Base-by-base conservation (phyloP, 2,888 invertebrate species). In the Nomada hirtipes region DNA sequence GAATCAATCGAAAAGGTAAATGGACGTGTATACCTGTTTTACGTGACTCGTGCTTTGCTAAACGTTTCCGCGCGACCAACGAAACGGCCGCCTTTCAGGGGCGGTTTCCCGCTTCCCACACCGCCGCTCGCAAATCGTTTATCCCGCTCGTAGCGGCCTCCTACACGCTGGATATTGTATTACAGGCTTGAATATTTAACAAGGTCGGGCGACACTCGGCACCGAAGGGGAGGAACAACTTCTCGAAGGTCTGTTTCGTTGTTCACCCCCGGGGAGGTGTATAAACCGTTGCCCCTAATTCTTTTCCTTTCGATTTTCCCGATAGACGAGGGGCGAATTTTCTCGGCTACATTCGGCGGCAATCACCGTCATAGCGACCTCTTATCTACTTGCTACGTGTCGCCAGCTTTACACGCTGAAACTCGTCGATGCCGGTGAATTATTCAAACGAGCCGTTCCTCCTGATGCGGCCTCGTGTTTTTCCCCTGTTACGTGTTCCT, bases 161-260 rank as follows among this genome's bases (percentile, higher is more conserved):
- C 88, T 86, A 89, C 89, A 86, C 83, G 88, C 47, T 77, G 92
- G 91, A 94, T 94, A 94, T 94, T 94, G 94, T 94, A 94, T 94
- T 94, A 94, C 93, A 91, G 92, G 93, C 91, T 92, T 94, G 94
- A 94, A 94, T 94, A 94, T 94, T 94, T 94, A 94, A 94, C 93
- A 92, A 94, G 92, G 82, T 86, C 88, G 86, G n/a, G 90, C 89
- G 90, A 90, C 90, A 91, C 91, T 90, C 88, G 87, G 85, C 88
- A 82, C 87, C 29, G 82, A 23, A 82, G 89, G 89, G 89, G 82
- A 85, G 73, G 18, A 78, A 75, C 67, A 88, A 87, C 87, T 89
- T 89, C 79, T 60, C 29, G n/a, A 81, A 86, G 87, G 88, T 73
- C 85, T 83, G 29, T 23, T 26, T 23, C 26, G 50, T 64, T 44